phyloP scores from a whole-genome alignment of 1,140 invertebrate genomes.

The Chionoecetes opilio region DNA sequence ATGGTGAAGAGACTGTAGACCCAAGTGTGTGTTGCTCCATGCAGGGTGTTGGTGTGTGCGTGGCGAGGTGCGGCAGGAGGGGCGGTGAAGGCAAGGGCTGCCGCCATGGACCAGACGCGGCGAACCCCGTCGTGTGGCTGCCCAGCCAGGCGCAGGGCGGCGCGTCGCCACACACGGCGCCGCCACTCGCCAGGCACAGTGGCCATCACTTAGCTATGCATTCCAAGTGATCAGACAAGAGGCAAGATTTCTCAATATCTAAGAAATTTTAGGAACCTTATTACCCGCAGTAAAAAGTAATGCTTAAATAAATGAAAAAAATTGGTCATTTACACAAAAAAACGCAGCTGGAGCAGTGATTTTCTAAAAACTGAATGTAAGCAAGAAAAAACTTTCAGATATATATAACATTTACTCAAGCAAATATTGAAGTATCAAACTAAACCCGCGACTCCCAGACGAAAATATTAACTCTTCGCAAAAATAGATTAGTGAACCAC shows the following conservation, averaged over 20 bases:
- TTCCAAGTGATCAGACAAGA: background rate
- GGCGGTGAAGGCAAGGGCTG: background rate
- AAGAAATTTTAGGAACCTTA: background rate
- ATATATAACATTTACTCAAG: background rate
- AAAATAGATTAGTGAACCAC: background rate
- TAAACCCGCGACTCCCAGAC: background rate
- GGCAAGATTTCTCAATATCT: background rate
- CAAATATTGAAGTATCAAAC: conserved; percentile 21
- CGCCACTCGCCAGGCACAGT: background rate
- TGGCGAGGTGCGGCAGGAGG: background rate
- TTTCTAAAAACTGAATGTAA: background rate
- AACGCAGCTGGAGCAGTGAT: background rate
- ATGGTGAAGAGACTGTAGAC: too few species aligned
- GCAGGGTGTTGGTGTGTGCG: background rate
- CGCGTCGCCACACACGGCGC: background rate
- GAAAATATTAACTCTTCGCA: background rate
- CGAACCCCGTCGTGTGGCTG: background rate
- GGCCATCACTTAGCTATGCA: too few species aligned
- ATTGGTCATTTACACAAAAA: background rate
- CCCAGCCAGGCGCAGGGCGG: background rate
- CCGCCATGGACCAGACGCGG: background rate
- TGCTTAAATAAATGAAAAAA: background rate
- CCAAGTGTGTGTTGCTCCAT: background rate
- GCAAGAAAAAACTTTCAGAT: background rate
- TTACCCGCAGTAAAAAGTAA: background rate